Evolutionary conservation across 1,140 invertebrate genomes (phyloP).

Genomic region (Metopolophium dirhodum): DNA sequence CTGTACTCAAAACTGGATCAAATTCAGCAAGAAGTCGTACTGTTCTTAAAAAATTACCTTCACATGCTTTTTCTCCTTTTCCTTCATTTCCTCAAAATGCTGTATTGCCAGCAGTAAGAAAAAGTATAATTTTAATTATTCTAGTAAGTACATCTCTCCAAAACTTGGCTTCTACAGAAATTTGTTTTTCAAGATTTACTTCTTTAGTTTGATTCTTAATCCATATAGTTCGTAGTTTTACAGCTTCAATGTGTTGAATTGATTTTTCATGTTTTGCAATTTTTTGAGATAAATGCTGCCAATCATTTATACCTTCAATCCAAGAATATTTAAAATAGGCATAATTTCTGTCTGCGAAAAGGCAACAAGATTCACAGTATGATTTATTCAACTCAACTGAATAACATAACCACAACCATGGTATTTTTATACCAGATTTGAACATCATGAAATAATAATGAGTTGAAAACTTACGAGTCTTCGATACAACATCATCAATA

Average conservation of each 20-base stretch:
- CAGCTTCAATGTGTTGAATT: neutral
- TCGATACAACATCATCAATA: neutral
- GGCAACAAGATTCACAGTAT: neutral
- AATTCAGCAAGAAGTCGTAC: no score
- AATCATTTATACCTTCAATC: neutral
- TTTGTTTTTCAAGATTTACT: neutral
- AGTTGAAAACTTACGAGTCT: neutral
- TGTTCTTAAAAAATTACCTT: no score
- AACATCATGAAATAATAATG: neutral
- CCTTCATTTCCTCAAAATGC: no score
- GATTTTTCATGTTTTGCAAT: neutral
- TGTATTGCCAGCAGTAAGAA: neutral
- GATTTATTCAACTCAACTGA: neutral
- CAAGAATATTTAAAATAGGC: neutral
- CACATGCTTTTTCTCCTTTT: no score
- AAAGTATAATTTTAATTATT: neutral
- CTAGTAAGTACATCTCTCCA: neutral
- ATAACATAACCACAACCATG: neutral
- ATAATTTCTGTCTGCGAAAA: neutral
- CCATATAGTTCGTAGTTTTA: neutral
- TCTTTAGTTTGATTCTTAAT: neutral
- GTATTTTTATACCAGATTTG: neutral
- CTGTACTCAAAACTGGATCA: no score
- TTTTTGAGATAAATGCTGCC: neutral
- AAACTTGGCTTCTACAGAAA: neutral